phyloP scores from a whole-genome alignment of 2,797 vertebrate species.

The Danio albolineatus region DNA sequence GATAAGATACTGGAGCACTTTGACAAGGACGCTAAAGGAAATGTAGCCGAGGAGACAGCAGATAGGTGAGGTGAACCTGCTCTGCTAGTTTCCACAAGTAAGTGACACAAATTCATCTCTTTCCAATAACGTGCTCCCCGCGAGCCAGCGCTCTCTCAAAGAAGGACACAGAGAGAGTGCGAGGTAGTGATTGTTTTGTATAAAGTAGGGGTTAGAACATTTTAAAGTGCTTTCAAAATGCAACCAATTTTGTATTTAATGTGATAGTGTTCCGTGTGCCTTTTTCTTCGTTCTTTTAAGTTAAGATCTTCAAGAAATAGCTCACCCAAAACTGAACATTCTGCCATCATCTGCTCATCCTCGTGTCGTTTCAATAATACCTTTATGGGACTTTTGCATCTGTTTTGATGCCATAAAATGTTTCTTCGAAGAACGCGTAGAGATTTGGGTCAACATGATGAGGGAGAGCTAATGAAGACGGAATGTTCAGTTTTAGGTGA shows the following conservation, averaged over 20 bases:
- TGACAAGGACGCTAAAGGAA: constrained; percentile 66
- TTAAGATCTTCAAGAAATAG: constrained; percentile 69
- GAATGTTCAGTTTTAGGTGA: constrained; percentile 33
- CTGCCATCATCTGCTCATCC: background rate
- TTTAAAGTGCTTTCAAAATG: constrained; percentile 72
- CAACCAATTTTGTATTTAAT: constrained; percentile 80
- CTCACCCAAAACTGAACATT: background rate
- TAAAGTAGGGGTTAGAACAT: constrained; percentile 82
- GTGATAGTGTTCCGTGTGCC: constrained; percentile 90
- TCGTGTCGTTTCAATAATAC: background rate
- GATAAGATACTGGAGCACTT: constrained; percentile 63
- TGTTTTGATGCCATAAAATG: background rate
- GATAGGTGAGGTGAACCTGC: constrained; percentile 43
- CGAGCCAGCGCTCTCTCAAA: constrained; percentile 46
- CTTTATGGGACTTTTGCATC: background rate
- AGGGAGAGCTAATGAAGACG: background rate
- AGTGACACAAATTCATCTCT: constrained; percentile 47
- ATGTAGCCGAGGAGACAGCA: constrained; percentile 67
- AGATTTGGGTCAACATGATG: background rate
- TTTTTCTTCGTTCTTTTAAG: constrained; percentile 82
- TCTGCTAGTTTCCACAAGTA: constrained; percentile 41
- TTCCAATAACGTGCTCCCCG: constrained; percentile 23
- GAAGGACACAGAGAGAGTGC: constrained; percentile 56
- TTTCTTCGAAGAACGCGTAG: background rate
- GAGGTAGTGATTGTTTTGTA: constrained; percentile 84